Base-by-base conservation (phyloP, 2,888 invertebrate genomes). In the Sialis fuliginosa region DNA sequence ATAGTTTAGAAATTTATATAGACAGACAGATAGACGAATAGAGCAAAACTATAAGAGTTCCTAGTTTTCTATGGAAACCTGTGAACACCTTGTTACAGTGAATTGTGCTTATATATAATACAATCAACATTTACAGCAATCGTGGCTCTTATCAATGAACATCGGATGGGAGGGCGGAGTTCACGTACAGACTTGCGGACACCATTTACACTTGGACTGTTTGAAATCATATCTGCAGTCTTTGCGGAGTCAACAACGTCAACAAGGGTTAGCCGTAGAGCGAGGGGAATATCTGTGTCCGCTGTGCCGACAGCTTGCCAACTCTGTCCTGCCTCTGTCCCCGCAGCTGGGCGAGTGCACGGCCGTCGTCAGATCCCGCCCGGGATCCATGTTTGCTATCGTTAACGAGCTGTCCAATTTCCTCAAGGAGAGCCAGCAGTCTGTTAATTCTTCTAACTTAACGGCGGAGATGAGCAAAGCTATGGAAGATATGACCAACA, bases 191-290 rank as follows among this genome's bases (percentile, higher is more conserved):
- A 89, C 95, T 2, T 97, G 97, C 69, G 96, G 97, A 0, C 98
- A 98, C 68, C 90, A 92, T 66, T 75, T 97, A 49, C 97, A 98
- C 69, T 74, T 95, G 57, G 86, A 88, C 61, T 98, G 98, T 65
- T 79, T 93, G 58, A 82, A 84, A 61, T 81, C 90, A 0, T 98
- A 97, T 69, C 72, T 93, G 56, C 78, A 81, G 57, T 86, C 93
- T 33, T 72, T 96, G 51, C 74, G 81, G 55, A 79, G 79, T 51
- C 81, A 83, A 53, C 83, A 85, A 61, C 72, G 86, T 33, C 77
- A 78, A 53, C 81, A 81, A 62, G 80, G 76, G 63, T 67, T 88
- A 44, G 76, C 78, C 49, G 72, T 75, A 30, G 82, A 83, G 56
- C 75, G 78, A 48, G 89, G 89, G 45, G 95, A 96, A 72, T 96